phyloP scores from a whole-genome alignment of 2,113 vertebrate genomes.

The Anthoscopus minutus region DNA sequence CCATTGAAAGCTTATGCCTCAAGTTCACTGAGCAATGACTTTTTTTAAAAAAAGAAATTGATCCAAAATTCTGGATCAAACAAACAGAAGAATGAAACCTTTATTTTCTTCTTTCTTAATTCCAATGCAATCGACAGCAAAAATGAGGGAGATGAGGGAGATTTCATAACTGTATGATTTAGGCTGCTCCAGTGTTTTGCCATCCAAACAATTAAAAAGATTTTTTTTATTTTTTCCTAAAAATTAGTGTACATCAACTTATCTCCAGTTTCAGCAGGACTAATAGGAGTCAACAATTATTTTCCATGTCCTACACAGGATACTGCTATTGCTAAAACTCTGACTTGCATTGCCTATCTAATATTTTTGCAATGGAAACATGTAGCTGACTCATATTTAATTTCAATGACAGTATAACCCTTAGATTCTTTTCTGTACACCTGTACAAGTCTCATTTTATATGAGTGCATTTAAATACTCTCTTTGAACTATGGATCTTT shows the following conservation, averaged over 20 bases:
- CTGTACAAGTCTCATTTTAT: neutral
- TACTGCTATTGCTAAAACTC: neutral
- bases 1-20: neutral
- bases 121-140: neutral
- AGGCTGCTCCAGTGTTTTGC: neutral
- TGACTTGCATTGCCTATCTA: neutral
- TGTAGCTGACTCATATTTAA: neutral
- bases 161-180: neutral
- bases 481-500: slow-evolving; percentile 6
- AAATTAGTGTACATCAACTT: neutral
- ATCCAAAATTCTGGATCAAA: neutral
- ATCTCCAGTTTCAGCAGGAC: neutral
- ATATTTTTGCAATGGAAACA: neutral
- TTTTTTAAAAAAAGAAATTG: neutral
- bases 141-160: neutral
- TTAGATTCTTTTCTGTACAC: neutral
- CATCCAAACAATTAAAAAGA: neutral
- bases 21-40: neutral
- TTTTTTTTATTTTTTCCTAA: neutral
- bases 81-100: neutral
- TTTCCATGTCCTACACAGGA: neutral
- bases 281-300: neutral
- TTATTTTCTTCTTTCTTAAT: neutral
- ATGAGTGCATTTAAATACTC: neutral
- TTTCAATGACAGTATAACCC: neutral